These are phyloP conservation scores for Liolophura sinensis DNA, from an alignment of 1,140 invertebrate species.

Conservation along the genomic window DNA sequence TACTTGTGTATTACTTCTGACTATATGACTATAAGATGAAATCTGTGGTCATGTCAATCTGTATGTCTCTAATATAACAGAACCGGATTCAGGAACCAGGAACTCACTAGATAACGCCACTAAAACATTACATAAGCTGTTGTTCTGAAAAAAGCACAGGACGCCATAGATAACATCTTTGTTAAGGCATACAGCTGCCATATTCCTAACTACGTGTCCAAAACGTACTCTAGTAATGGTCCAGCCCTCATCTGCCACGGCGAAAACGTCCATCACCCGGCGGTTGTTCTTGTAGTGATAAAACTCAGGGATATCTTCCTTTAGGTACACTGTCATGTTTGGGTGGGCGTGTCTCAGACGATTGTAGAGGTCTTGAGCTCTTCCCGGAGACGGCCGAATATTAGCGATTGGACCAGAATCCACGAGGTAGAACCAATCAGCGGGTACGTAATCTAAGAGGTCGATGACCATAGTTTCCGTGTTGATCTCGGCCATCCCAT, in stretches of 20 bases:
- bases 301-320: slow-evolving; percentile 51
- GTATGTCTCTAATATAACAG: too few relatives aligned
- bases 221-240: slow-evolving; percentile 22
- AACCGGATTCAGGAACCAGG: too few relatives aligned
- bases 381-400: slow-evolving; percentile 56
- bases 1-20: too few relatives aligned
- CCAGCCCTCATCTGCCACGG: slow-evolving; percentile 37
- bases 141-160: too few relatives aligned
- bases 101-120: too few relatives aligned
- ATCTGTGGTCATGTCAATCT: too few relatives aligned
- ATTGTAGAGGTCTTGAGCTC: slow-evolving; percentile 62
- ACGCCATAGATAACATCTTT: too few relatives aligned
- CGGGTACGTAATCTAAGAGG: slow-evolving; percentile 62
- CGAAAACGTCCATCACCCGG: slow-evolving; percentile 56
- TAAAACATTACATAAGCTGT: too few relatives aligned
- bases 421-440: slow-evolving; percentile 52
- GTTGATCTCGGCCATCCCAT: slow-evolving; percentile 69
- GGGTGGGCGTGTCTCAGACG: slow-evolving; percentile 62
- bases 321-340: slow-evolving; percentile 54
- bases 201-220: background rate
- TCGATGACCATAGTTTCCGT: slow-evolving; percentile 62
- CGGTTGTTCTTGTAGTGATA: slow-evolving; percentile 67
- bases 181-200: too few relatives aligned
- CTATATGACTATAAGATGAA: too few relatives aligned
- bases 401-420: slow-evolving; percentile 63